Percentiles rank a stretch among this genome's conserved stretches.
Conservation (phyloP, 2,888 invertebrate species). For the Allygus modestus region DNA sequence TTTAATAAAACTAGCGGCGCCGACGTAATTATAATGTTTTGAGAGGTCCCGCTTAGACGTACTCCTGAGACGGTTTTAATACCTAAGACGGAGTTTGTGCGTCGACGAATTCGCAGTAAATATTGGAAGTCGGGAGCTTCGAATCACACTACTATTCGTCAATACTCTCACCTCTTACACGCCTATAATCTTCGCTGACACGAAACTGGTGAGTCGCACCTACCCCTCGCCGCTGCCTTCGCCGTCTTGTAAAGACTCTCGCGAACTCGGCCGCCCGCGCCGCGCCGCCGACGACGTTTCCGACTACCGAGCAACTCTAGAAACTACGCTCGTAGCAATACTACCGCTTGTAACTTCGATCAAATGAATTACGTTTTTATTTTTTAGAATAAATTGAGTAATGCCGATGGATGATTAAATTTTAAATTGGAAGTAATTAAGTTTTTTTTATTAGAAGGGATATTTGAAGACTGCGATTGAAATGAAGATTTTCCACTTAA, state of each 20-base stretch:
- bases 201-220: neutral
- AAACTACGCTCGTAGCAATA: too few relatives aligned
- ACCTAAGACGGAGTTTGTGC: neutral
- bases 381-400: too few relatives aligned
- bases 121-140: constrained; percentile 14
- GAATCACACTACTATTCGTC: constrained; percentile 21
- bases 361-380: too few relatives aligned
- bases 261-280: neutral
- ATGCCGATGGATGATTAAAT: too few relatives aligned
- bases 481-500: too few relatives aligned
- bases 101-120: constrained; percentile 8
- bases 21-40: neutral
- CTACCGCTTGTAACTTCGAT: too few relatives aligned
- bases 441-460: too few relatives aligned
- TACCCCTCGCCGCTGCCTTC: too few relatives aligned
- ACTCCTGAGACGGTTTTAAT: neutral
- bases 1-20: constrained; percentile 49
- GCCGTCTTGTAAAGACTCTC: too few relatives aligned
- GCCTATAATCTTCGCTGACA: constrained; percentile 40
- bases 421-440: too few relatives aligned
- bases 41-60: neutral
- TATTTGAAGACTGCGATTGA: too few relatives aligned
- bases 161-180: constrained; percentile 44
- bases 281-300: neutral
- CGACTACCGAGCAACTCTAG: too few relatives aligned